These are phyloP conservation scores for Petrophora chlorosata DNA, from an alignment of 2,888 invertebrate species.

Conservation along the genomic window DNA sequence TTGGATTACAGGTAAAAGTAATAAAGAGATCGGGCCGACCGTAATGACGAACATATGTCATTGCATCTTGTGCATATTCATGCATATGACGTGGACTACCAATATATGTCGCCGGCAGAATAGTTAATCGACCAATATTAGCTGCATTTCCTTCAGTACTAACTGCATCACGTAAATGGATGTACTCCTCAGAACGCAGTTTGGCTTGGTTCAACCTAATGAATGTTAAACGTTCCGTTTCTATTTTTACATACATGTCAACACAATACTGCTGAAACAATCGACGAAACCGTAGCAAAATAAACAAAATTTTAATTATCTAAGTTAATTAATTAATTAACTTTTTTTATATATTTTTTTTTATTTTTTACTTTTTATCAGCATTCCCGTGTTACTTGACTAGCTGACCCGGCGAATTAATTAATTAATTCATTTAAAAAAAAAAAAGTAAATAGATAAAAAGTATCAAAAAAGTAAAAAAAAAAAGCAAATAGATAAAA, in stretches of 20 bases:
- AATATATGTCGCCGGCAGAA: constrained; percentile 35
- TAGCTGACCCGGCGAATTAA: too few species aligned
- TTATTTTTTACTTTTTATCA: too few species aligned
- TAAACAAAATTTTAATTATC: too few species aligned
- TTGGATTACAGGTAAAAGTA: constrained; percentile 31
- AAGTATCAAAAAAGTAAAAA: too few species aligned
- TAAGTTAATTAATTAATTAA: too few species aligned
- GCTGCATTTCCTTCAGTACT: constrained; percentile 16
- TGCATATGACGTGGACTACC: constrained; percentile 41
- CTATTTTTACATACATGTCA: constrained; percentile 32
- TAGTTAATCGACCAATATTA: constrained; percentile 19
- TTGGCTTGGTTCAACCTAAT: constrained; percentile 25
- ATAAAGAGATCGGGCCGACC: constrained; percentile 42
- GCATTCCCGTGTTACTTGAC: too few species aligned
- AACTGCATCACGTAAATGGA: constrained; percentile 30
- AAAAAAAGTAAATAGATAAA: too few species aligned
- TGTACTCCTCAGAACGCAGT: constrained; percentile 31
- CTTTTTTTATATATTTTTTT: too few species aligned
- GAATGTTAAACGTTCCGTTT: constrained; percentile 28
- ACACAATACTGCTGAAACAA: constrained; percentile 29
- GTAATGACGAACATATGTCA: constrained; percentile 50
- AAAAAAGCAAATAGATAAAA: too few species aligned
- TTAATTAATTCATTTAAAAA: too few species aligned
- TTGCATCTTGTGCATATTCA: constrained; percentile 42
- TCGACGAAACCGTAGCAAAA: too few species aligned